phyloP scores from a whole-genome alignment of 2,888 invertebrate genomes.

The Drosophila diplacantha region DNA sequence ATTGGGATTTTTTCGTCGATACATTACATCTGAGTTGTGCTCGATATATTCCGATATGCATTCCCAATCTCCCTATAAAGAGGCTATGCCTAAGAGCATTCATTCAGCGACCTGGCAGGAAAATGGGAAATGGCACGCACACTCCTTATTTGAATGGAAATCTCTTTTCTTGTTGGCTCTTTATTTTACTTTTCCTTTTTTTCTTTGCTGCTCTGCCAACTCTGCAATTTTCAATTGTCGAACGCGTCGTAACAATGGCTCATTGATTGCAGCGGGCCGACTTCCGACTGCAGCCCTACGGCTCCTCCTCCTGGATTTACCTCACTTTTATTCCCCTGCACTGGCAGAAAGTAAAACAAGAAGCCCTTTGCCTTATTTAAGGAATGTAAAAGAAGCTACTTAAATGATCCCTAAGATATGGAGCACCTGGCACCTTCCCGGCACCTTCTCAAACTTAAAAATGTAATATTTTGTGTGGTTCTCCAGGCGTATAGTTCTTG shows the following conservation, averaged over 20 bases:
- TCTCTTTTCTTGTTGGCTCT: conserved; percentile 6
- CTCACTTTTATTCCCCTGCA: background rate
- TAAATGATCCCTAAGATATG: no score
- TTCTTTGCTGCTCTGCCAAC: conserved; percentile 6
- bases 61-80: no score
- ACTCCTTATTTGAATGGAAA: conserved; percentile 18
- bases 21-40: background rate
- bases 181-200: background rate
- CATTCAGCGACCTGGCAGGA: no score
- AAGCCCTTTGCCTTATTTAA: no score
- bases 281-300: conserved; percentile 7
- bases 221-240: conserved; percentile 63
- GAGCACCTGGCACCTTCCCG: no score
- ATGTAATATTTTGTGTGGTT: background rate
- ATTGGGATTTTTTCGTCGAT: background rate
- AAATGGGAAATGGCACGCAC: conserved; percentile 24
- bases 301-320: background rate
- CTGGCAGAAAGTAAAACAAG: background rate
- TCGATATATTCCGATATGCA: background rate
- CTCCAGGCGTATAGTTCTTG: background rate
- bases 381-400: no score
- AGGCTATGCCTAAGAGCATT: background rate
- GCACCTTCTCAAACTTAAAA: background rate
- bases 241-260: conserved; percentile 61
- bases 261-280: conserved; percentile 54